Evolutionary conservation across 2,113 vertebrate genomes (phyloP).

Genomic region (Pantherophis guttatus): DNA sequence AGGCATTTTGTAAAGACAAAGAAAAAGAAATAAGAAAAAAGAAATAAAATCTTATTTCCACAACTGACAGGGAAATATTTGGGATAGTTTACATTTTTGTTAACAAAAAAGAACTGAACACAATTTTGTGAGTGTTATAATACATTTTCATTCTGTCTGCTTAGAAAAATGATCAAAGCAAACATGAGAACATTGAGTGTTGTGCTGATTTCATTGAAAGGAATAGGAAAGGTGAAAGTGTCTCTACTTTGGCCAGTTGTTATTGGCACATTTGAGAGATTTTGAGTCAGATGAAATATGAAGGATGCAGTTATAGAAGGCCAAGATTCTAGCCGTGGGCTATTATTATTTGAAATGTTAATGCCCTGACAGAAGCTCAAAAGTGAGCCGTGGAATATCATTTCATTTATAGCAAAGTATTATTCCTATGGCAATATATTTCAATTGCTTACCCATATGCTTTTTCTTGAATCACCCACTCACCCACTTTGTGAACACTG

Average conservation of each 20-base stretch:
- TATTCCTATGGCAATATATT: constrained; percentile 66
- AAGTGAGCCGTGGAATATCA: constrained; percentile 55
- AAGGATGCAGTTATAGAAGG: constrained; percentile 44
- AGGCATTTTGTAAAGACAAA: neutral
- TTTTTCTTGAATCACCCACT: constrained; percentile 58
- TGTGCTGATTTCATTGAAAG: neutral
- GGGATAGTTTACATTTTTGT: neutral
- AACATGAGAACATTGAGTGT: neutral
- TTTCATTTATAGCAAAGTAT: constrained; percentile 66
- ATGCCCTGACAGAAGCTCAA: constrained; percentile 60
- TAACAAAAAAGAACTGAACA: neutral
- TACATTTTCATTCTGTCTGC: neutral
- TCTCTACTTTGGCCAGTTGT: neutral
- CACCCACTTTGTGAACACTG: constrained; percentile 59
- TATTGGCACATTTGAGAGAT: neutral
- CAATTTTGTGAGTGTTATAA: neutral
- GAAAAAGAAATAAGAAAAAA: neutral
- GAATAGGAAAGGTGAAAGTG: neutral
- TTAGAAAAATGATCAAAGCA: neutral
- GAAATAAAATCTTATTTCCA: neutral
- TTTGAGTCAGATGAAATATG: neutral
- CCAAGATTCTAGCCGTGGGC: constrained; percentile 47
- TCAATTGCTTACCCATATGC: constrained; percentile 66
- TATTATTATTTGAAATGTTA: constrained; percentile 68
- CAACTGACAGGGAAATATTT: neutral